Conservation (phyloP, 2,113 vertebrate species). For the Sturnira hondurensis region DNA sequence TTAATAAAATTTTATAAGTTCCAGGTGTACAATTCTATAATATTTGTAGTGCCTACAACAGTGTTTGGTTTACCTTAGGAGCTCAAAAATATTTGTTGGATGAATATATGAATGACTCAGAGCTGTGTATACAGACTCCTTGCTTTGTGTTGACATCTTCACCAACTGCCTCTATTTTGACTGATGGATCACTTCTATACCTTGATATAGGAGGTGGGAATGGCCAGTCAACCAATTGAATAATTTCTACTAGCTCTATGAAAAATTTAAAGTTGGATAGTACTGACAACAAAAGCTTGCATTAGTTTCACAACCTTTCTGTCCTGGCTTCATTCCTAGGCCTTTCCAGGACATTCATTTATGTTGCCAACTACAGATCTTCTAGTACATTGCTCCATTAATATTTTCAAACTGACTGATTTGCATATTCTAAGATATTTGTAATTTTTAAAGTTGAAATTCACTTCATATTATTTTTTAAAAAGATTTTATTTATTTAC, state of each 20-base stretch:
- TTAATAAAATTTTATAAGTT: not conserved
- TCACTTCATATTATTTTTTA: not conserved
- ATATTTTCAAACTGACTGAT: not conserved
- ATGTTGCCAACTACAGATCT: not conserved
- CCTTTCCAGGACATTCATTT: not conserved
- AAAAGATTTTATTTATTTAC: no score
- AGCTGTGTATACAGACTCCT: not conserved
- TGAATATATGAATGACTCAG: not conserved
- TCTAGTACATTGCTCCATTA: not conserved
- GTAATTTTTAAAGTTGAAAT: not conserved
- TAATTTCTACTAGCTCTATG: not conserved
- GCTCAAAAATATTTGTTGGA: not conserved
- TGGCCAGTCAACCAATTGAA: not conserved
- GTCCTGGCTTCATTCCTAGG: not conserved
- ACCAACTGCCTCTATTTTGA: not conserved
- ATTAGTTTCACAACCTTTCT: not conserved
- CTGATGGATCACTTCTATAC: not conserved
- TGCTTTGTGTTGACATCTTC: not conserved
- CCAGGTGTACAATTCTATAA: not conserved
- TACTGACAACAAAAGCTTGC: not conserved
- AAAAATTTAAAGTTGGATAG: not conserved
- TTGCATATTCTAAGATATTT: not conserved
- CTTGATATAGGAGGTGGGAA: not conserved
- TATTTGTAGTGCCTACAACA: not conserved
- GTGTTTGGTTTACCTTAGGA: not conserved